Conservation (phyloP, 2,888 invertebrate species). For the Sclerodermus sp. region DNA sequence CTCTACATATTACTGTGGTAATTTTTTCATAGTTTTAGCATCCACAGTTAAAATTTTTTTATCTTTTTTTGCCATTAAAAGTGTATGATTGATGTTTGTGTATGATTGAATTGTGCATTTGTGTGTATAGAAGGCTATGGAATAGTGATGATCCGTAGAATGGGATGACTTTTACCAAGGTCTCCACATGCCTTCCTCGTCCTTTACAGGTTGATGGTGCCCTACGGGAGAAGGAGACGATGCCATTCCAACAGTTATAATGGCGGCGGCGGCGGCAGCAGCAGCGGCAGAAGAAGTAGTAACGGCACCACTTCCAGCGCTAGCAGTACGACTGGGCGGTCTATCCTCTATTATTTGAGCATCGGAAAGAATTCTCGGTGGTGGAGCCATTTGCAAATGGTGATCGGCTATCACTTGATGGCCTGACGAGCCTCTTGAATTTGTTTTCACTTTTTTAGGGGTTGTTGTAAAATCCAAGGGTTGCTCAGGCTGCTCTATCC, state of each 20-base stretch:
- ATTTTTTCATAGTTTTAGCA: not conserved
- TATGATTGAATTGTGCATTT: no score
- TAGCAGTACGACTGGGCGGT: slow-evolving; percentile 41
- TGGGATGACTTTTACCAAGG: slow-evolving; percentile 44
- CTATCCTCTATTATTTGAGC: slow-evolving; percentile 34
- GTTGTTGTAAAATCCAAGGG: slow-evolving; percentile 54
- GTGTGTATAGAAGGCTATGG: no score
- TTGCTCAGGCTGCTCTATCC: slow-evolving; percentile 47
- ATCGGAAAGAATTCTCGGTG: slow-evolving; percentile 5
- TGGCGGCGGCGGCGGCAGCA: no score
- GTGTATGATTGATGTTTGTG: no score
- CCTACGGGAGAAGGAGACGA: slow-evolving; percentile 32
- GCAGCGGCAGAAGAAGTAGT: no score
- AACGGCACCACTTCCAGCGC: slow-evolving; percentile 32
- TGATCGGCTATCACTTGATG: slow-evolving; percentile 4
- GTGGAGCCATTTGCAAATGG: slow-evolving; percentile 8
- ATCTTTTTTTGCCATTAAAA: no score
- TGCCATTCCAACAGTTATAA: slow-evolving; percentile 34
- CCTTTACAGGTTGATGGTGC: slow-evolving; percentile 47
- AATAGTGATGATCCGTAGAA: no score
- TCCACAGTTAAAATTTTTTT: not conserved
- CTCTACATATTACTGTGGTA: not conserved
- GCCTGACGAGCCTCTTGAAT: slow-evolving; percentile 7
- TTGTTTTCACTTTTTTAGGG: slow-evolving; percentile 45
- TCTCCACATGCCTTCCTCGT: slow-evolving; percentile 56